A percentile compares a stretch with the other conserved stretches of the same genome.
Evolutionary conservation across 2,113 vertebrate genomes (phyloP).

Genomic region (Natator depressus): DNA sequence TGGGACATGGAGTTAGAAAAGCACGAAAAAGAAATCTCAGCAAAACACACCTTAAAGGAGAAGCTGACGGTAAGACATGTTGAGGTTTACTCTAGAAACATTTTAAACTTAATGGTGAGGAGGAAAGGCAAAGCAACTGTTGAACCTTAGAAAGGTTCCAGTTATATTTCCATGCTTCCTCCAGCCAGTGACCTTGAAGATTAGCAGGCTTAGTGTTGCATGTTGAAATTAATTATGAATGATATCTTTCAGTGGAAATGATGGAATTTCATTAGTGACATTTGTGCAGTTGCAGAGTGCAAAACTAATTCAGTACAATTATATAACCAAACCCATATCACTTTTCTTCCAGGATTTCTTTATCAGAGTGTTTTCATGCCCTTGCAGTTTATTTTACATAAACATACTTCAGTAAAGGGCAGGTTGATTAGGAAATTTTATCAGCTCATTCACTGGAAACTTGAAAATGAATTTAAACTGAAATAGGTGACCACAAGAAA

Average conservation of each 20-base stretch:
- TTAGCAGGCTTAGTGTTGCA: slow-evolving; percentile 11
- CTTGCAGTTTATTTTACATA: background rate
- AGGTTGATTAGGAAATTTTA: background rate
- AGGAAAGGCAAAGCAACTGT: background rate
- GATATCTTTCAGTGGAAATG: background rate
- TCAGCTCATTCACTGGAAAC: background rate
- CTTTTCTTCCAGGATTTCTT: background rate
- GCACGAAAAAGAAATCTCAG: slow-evolving; percentile 54
- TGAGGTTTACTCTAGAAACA: slow-evolving; percentile 4
- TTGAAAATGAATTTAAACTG: background rate
- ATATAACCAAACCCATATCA: background rate
- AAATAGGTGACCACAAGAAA: background rate
- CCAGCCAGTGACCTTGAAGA: slow-evolving; percentile 50
- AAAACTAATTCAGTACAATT: background rate
- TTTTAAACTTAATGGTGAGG: background rate
- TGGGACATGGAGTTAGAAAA: slow-evolving; percentile 81
- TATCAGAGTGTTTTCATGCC: background rate
- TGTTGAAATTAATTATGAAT: slow-evolving; percentile 33
- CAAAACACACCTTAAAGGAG: slow-evolving; percentile 63
- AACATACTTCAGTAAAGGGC: background rate
- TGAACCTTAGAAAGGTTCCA: background rate
- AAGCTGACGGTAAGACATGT: slow-evolving; percentile 78
- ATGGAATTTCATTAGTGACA: background rate
- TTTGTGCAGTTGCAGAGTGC: background rate
- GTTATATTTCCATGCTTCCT: slow-evolving; percentile 42